Conservation (phyloP, 1,140 invertebrate genomes). For the Drosophila orosa region DNA sequence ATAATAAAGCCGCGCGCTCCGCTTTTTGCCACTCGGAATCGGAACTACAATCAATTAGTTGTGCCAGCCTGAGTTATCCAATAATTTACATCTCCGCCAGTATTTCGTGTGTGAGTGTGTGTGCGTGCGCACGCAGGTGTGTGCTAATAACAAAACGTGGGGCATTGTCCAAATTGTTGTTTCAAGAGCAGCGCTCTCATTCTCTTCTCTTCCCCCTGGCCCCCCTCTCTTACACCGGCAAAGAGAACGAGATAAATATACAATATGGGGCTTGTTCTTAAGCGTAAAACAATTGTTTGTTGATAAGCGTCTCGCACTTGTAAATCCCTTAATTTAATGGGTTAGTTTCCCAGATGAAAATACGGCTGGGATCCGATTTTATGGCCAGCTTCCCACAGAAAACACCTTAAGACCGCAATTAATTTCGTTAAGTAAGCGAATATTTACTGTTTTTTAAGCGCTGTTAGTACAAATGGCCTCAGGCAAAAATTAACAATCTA, state of each 20-base stretch:
- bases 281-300: slow-evolving; percentile 24
- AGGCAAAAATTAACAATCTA: slow-evolving; percentile 27
- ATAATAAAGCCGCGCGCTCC: slow-evolving; percentile 41
- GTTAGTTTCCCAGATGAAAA: slow-evolving; percentile 20
- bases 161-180: slow-evolving; percentile 19
- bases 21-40: slow-evolving; percentile 22
- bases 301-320: slow-evolving; percentile 41
- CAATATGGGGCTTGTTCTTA: slow-evolving; percentile 11
- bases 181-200: slow-evolving; percentile 3
- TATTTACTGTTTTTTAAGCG: slow-evolving; percentile 10
- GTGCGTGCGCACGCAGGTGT: slow-evolving; percentile 61
- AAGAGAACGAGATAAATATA: slow-evolving; percentile 23
- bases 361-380: slow-evolving; percentile 1
- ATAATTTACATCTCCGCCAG: slow-evolving; percentile 31
- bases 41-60: slow-evolving; percentile 19
- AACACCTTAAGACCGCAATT: neutral
- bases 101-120: slow-evolving; percentile 25
- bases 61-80: slow-evolving; percentile 25
- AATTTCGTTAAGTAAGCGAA: slow-evolving; percentile 1
- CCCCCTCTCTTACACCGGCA: slow-evolving; percentile 20
- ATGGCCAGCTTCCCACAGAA: slow-evolving; percentile 3
- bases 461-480: slow-evolving; percentile 8
- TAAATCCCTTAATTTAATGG: slow-evolving; percentile 41
- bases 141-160: slow-evolving; percentile 50
- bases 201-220: neutral